Base-by-base conservation (phyloP, 1,140 invertebrate genomes). In the Phthorimaea operculella region DNA sequence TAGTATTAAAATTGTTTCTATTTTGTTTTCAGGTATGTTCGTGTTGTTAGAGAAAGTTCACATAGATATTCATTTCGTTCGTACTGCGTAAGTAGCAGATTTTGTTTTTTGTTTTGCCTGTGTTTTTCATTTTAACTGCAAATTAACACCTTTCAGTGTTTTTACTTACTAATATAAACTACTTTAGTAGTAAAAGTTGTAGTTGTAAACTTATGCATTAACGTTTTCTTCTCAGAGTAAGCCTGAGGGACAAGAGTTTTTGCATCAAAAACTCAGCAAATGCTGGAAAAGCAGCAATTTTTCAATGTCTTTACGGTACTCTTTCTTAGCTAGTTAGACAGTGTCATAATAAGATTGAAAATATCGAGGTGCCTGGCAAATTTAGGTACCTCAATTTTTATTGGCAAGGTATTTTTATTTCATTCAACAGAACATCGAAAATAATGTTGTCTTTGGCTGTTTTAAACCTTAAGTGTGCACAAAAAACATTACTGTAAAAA, bases 41-140 rank as follows among this genome's bases (percentile, higher is more conserved):
- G 66, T 75, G 75, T 79, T 74, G 73, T 69, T 77, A 77, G 71
- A 80, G 74, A 80, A 76, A 73, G 59, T 72, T 72, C 68, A 74
- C 70, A 65, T 79, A 75, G 68, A 72, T 76, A 28, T 66, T 75
- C 67, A 66, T 79, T 70, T 66, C 61, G 72, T 72, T 63, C 51
- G 53, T 55, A 72, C 61, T 76, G 74, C 74, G 79, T 83, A 80
- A 83, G 79, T 83, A 80, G 74, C 67, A 68, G 71, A 72, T 70
- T 75, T 76, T 61, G 68, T 72, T 73, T 72, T n/a, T 62, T 56
- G 48, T 63, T 64, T 64, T 59, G 47, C 49, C 14, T 18, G n/a
- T 39, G 36, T 39, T 39, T 39, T 39, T 39, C 36, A 9, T n/a
- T 39, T n/a, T 28, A 28, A 4, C 21, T 28, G 21, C 21, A 28